Base-by-base conservation (phyloP, 2,797 vertebrate genomes). In the Cichlasoma orientale region DNA sequence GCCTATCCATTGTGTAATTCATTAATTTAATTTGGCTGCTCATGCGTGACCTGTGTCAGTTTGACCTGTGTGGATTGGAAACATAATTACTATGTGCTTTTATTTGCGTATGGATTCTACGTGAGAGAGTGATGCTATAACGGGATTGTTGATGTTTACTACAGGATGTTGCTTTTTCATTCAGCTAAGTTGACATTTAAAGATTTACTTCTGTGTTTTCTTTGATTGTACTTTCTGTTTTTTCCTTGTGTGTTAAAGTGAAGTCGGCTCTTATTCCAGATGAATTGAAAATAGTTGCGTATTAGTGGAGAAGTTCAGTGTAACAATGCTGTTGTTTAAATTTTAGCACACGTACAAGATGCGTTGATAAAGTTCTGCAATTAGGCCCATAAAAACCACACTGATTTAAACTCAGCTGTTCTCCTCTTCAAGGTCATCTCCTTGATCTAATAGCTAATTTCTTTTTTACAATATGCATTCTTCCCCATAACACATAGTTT, bases 1-100 rank as follows among this genome's bases (percentile, higher is more conserved):
- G 13, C 19, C 57, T 33, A 21, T 55, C n/a, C 16, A 41, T 68
- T 50, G 23, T 68, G 41, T 50, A 54, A 56, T 77, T 44, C 5
- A 33, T 55, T 73, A 2, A 21, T 82, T 80, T 58, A 23, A 77
- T 86, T 73, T 83, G 29, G 70, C 82, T 75, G 58, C 44, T 79
- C 75, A 29, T 73, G 74, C 36, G 21, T 72, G 23, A 14, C 41
- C 31, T 71, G 55, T 72, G 25, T 66, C 61, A 38, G n/a, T 61
- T 79, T 78, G 54, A 74, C 56, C 29, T 1, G 1, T 57, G 29
- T 85, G n/a, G 14, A 81, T 57, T 58, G 27, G 44, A 47, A 63
- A 29, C 41, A 23, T 71, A 72, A 52, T 72, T 10, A 68, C 11
- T 7, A 16, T 56, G 16, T 31, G 12, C 25, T 41, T 63, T 59